A percentile compares a stretch with the other conserved stretches of the same genome.
phyloP scores from a whole-genome alignment of 1,140 invertebrate species.

The Helicorthomorpha holstii region DNA sequence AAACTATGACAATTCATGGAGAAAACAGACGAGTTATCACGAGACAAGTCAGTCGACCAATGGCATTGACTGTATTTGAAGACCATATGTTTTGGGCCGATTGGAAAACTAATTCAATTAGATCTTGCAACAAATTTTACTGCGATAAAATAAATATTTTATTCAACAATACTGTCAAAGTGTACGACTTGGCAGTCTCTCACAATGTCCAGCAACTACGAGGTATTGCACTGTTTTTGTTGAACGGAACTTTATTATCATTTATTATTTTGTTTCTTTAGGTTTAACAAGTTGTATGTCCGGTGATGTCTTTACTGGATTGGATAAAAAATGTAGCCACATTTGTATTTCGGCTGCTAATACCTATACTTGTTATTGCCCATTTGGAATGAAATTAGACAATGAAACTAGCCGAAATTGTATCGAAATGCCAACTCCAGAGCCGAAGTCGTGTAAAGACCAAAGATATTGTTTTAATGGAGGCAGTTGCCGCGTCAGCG shows the following conservation, averaged over 20 bases:
- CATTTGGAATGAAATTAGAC: neutral
- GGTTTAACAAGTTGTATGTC: neutral
- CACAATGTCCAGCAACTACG: neutral
- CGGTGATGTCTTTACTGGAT: neutral
- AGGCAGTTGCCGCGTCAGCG: neutral
- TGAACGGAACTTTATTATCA: neutral
- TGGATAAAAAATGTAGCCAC: neutral
- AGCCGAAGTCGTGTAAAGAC: neutral
- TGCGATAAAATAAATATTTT: neutral
- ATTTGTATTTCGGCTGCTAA: neutral
- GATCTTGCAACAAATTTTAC: neutral
- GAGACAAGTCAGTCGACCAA: conserved; percentile 62
- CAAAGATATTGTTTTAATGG: neutral
- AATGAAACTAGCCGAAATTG: neutral
- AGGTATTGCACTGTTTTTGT: neutral
- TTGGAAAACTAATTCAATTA: conserved; percentile 47
- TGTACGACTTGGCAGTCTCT: neutral
- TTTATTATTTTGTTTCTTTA: neutral
- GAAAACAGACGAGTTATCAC: conserved; percentile 33
- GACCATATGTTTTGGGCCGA: conserved; percentile 85
- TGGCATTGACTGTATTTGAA: conserved; percentile 73
- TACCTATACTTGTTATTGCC: neutral
- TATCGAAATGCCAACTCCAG: neutral
- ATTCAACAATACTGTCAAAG: neutral
- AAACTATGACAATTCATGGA: conserved; percentile 65